These are phyloP conservation scores for Thecophora atra DNA, from an alignment of 2,888 invertebrate species.

Conservation along the genomic window DNA sequence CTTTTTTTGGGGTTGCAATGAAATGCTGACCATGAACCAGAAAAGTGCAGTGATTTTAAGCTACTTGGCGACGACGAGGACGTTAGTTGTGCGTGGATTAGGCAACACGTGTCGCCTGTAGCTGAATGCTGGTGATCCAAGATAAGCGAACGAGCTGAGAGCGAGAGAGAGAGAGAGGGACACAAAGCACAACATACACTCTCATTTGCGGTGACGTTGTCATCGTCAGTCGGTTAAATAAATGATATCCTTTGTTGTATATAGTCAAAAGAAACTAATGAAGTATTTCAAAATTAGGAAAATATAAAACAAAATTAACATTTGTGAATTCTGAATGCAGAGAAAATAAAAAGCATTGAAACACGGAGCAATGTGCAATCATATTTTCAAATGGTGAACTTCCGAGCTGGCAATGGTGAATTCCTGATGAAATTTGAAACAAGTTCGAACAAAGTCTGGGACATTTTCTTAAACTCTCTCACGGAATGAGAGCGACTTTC, in stretches of 20 bases:
- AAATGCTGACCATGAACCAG: slow-evolving; percentile 21
- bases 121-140: slow-evolving; percentile 64
- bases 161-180: no score
- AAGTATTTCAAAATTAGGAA: not conserved
- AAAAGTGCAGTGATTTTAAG: slow-evolving; percentile 23
- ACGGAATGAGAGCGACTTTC: no score
- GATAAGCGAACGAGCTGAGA: no score
- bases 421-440: no score
- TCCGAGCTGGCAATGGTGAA: no score
- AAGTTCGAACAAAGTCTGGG: no score
- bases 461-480: no score
- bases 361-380: not conserved
- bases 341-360: not conserved
- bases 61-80: not conserved
- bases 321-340: not conserved
- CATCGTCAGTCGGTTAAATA: slow-evolving; percentile 8
- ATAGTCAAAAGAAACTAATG: not conserved
- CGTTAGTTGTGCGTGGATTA: slow-evolving; percentile 28
- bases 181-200: slow-evolving; percentile 55
- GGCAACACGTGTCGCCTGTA: slow-evolving; percentile 61
- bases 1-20: slow-evolving; percentile 28
- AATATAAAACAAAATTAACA: not conserved
- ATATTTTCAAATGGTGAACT: no score
- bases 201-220: slow-evolving; percentile 23
- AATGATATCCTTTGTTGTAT: not conserved